Percentiles rank a stretch among this genome's conserved stretches.
These are phyloP conservation scores for Saiga tatarica DNA, from an alignment of 2,113 vertebrate genomes.

Conservation along the genomic window DNA sequence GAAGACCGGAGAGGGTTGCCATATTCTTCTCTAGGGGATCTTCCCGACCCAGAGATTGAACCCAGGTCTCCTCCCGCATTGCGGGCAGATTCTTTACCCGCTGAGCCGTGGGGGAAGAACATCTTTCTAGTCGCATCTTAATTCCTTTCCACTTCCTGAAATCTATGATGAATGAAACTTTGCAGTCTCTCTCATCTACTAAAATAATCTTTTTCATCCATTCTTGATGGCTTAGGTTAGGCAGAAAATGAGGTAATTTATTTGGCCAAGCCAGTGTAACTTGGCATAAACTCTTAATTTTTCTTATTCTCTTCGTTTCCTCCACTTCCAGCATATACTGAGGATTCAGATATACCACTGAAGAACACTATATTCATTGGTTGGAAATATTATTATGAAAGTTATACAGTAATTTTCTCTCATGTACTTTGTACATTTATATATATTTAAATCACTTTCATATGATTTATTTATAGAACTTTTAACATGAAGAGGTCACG, in stretches of 20 bases:
- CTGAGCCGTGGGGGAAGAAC: background rate
- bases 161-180: background rate
- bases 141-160: background rate
- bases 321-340: background rate
- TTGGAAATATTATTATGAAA: background rate
- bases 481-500: background rate
- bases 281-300: background rate
- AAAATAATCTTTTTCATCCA: background rate
- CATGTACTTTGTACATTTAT: background rate
- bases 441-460: background rate
- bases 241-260: background rate
- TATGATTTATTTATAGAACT: background rate
- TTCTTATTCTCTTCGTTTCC: background rate
- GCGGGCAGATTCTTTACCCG: accelerated
- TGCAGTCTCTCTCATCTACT: background rate
- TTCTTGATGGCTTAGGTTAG: background rate
- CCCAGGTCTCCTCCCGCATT: background rate
- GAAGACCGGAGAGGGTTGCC: background rate
- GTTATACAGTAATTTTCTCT: background rate
- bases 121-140: background rate
- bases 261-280: background rate
- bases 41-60: background rate
- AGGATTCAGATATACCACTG: background rate
- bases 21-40: background rate
- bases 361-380: background rate